These are phyloP conservation scores for Strix uralensis DNA, from an alignment of 2,113 vertebrate genomes.

Conservation along the genomic window DNA sequence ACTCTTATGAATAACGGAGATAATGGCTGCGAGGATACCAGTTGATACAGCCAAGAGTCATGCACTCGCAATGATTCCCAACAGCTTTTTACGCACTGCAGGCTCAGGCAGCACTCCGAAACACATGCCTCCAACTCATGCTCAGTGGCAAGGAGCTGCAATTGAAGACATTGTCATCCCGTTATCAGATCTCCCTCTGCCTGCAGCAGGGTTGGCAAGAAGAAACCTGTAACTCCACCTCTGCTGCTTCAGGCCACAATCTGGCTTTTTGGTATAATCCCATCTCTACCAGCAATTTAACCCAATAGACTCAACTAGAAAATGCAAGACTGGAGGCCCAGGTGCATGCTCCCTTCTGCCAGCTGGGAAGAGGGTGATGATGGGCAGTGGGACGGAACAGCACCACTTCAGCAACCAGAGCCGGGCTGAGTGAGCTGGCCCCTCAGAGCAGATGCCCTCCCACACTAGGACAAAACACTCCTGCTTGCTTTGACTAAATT, in stretches of 20 bases:
- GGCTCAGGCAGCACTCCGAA: not conserved
- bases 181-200: accelerated
- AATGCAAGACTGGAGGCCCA: not conserved
- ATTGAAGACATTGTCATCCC: accelerated
- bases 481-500: not conserved
- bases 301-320: not conserved
- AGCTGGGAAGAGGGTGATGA: not conserved
- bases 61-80: not conserved
- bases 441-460: not conserved
- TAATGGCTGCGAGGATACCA: not conserved
- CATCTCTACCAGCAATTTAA: not conserved
- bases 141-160: not conserved
- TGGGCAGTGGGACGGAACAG: not conserved
- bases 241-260: not conserved
- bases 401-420: not conserved
- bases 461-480: not conserved
- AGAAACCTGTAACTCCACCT: not conserved
- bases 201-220: not conserved
- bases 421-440: not conserved
- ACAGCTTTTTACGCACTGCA: not conserved
- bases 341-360: not conserved
- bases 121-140: accelerated
- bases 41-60: not conserved
- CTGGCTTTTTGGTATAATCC: not conserved
- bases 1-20: not conserved